Percentiles rank a stretch among this genome's conserved stretches.
These are phyloP conservation scores for Syngnathus rostellatus DNA, from an alignment of 2,797 vertebrate genomes.

Conservation along the genomic window DNA sequence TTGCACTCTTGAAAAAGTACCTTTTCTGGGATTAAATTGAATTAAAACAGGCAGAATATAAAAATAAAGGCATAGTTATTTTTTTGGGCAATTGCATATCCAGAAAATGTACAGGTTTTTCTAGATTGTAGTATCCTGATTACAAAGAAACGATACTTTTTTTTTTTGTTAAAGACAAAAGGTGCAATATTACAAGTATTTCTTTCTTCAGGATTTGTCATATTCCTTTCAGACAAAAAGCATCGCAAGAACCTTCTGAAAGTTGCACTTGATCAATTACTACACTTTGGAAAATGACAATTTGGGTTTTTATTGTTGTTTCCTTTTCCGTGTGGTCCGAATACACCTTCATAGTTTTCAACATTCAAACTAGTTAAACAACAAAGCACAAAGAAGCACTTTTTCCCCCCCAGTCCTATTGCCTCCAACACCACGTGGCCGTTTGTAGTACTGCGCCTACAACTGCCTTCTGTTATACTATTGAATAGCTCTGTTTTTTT, in stretches of 20 bases:
- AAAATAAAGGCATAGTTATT: too few relatives aligned
- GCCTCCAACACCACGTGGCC: background rate
- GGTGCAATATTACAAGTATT: background rate
- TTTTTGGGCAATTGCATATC: too few relatives aligned
- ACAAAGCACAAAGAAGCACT: background rate
- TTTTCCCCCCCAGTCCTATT: background rate
- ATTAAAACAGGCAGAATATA: too few relatives aligned
- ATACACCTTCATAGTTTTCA: background rate
- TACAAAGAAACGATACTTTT: background rate
- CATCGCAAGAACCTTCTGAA: background rate
- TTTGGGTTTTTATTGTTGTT: background rate
- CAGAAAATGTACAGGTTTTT: too few relatives aligned
- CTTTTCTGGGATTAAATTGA: too few relatives aligned
- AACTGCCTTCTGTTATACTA: background rate
- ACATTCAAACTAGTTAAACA: background rate
- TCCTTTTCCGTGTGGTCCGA: background rate
- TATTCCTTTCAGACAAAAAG: background rate
- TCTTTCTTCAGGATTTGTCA: background rate
- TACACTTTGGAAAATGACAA: too few relatives aligned
- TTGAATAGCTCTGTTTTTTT: background rate
- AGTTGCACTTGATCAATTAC: too few relatives aligned
- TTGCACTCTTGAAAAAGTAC: too few relatives aligned
- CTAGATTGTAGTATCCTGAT: too few relatives aligned
- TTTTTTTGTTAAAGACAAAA: background rate
- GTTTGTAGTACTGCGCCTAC: background rate